Conservation (phyloP, 1,140 invertebrate genomes). For the Micrasema longulum region DNA sequence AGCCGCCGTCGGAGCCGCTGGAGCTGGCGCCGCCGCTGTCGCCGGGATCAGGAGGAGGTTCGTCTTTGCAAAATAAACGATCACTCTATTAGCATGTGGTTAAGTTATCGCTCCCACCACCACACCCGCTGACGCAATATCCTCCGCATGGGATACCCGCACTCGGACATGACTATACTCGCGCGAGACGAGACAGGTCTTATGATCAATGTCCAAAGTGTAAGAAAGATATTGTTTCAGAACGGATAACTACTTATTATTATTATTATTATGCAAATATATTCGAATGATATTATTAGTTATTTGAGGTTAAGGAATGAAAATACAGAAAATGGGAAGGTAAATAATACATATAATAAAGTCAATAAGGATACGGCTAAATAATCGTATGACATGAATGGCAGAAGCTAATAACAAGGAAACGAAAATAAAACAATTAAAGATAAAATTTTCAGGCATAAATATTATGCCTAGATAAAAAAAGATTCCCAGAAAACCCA, state of each 20-base stretch:
- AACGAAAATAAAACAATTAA: no score
- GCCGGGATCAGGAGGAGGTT: conserved; percentile 50
- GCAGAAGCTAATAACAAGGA: no score
- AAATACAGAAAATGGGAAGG: background rate
- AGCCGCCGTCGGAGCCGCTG: conserved; percentile 64
- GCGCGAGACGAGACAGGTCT: background rate
- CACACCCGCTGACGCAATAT: conserved; percentile 31
- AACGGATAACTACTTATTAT: background rate
- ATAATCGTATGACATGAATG: no score
- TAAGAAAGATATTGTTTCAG: conserved; percentile 26
- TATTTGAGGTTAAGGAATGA: background rate
- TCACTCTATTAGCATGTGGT: conserved; percentile 45
- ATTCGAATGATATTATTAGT: no score
- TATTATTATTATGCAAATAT: no score
- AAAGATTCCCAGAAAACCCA: no score
- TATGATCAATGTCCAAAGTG: conserved; percentile 4
- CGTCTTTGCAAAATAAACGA: conserved; percentile 53
- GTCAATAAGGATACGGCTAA: no score
- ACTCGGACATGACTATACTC: background rate
- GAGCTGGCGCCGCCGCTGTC: conserved; percentile 65
- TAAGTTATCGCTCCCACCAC: conserved; percentile 43
- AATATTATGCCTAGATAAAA: no score
- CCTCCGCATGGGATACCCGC: background rate
- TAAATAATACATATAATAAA: no score
- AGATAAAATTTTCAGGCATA: no score